Evolutionary conservation across 1,140 invertebrate species (phyloP).

Genomic region (Littorina saxatilis): DNA sequence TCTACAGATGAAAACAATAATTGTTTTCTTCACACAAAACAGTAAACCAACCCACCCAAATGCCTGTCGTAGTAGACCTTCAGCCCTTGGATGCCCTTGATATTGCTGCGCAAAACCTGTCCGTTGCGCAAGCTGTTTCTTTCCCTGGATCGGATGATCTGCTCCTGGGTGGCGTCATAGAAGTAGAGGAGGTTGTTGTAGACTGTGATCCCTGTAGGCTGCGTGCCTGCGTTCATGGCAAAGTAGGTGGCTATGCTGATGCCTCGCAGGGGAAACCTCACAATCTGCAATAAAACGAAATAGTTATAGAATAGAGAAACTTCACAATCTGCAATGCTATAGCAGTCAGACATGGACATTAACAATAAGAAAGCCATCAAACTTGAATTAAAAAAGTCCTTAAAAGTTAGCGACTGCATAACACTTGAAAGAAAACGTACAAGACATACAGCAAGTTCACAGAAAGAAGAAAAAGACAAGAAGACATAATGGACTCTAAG

Average conservation of each 20-base stretch:
- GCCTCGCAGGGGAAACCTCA: conserved; percentile 8
- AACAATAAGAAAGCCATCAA: too few species aligned
- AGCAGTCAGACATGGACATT: too few species aligned
- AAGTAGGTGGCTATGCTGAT: conserved; percentile 40
- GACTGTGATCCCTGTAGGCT: conserved; percentile 89
- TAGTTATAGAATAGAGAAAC: too few species aligned
- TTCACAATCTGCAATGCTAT: too few species aligned
- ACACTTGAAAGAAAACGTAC: too few species aligned
- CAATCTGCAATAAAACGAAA: background rate
- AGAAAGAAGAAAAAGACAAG: too few species aligned
- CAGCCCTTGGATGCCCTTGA: conserved; percentile 46
- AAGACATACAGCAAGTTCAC: too few species aligned
- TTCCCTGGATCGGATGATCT: conserved; percentile 50
- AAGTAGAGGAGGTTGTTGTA: conserved; percentile 91
- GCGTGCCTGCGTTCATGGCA: conserved; percentile 27
- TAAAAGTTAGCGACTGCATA: too few species aligned
- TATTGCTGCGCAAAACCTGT: conserved; percentile 50
- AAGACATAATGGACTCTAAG: too few species aligned
- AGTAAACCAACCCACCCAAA: conserved; percentile 40
- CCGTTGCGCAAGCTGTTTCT: conserved; percentile 14
- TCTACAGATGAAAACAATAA: too few species aligned
- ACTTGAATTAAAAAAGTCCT: too few species aligned
- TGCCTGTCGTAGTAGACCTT: conserved; percentile 58
- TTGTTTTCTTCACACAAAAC: too few species aligned
- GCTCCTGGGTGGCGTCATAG: conserved; percentile 87